Evolutionary conservation across 2,797 vertebrate genomes (phyloP).

Genomic region (Pristis pectinata): DNA sequence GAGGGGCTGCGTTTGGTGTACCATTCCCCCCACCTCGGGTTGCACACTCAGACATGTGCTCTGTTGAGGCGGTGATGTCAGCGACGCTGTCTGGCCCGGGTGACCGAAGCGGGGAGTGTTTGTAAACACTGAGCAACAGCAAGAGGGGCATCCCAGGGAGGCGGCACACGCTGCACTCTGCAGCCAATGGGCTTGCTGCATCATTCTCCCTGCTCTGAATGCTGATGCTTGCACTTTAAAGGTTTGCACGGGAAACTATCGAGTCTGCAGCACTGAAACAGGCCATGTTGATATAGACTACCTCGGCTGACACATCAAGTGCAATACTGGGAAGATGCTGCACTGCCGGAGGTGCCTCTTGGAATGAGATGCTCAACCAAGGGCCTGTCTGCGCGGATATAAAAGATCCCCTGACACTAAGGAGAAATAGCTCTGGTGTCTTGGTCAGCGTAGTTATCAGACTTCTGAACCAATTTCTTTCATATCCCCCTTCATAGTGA

Average conservation of each 20-base stretch:
- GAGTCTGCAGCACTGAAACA: not conserved
- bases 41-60: constrained; percentile 47
- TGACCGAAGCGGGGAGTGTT: constrained; percentile 54
- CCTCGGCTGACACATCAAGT: too few species aligned
- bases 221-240: not conserved
- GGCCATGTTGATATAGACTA: not conserved
- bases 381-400: not conserved
- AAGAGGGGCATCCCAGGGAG: constrained; percentile 35
- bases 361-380: not conserved
- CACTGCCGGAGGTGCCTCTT: not conserved
- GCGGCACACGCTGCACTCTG: not conserved
- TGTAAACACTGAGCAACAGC: constrained; percentile 57
- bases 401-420: not conserved
- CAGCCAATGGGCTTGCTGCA: constrained; percentile 10
- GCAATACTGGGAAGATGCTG: not conserved
- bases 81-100: constrained; percentile 41
- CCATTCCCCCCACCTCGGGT: too few species aligned
- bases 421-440: too few species aligned
- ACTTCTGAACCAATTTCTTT: too few species aligned
- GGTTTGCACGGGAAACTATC: too few species aligned
- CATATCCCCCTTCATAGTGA: too few species aligned
- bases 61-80: constrained; percentile 47
- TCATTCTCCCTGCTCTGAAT: not conserved
- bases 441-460: too few species aligned
- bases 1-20: not conserved